Evolutionary conservation across 92 coral and sea anemone species (phyloP).

Genomic region (Epizoanthus ramosus): DNA sequence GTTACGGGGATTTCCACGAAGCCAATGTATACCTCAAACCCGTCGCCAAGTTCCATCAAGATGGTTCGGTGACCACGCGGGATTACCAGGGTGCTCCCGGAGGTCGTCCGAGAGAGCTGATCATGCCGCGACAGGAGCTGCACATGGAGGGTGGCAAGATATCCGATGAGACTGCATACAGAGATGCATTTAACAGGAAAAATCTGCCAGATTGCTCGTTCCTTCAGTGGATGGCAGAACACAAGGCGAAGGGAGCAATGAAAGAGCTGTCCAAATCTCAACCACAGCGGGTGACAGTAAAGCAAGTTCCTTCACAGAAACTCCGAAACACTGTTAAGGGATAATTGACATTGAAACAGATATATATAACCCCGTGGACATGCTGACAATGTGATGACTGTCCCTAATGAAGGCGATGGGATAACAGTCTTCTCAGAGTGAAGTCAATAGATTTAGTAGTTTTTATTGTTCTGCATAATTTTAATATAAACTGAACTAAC

Average conservation of each 20-base stretch:
- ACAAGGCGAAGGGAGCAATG: constrained; percentile 58
- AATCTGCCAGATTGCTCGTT: constrained; percentile 74
- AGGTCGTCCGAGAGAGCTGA: constrained; percentile 80
- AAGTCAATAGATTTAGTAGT: too few relatives aligned
- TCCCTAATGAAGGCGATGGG: too few relatives aligned
- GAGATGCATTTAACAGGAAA: constrained; percentile 69
- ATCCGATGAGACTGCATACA: constrained; percentile 68
- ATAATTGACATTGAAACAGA: too few relatives aligned
- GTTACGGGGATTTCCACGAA: constrained; percentile 95
- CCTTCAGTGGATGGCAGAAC: constrained; percentile 72
- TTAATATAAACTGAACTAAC: too few relatives aligned
- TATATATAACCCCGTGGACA: too few relatives aligned
- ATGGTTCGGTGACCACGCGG: constrained; percentile 88
- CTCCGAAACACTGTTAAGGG: too few relatives aligned
- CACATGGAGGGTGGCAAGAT: constrained; percentile 57
- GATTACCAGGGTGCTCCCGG: constrained; percentile 88
- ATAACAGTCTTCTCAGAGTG: too few relatives aligned
- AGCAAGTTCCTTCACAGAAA: too few relatives aligned
- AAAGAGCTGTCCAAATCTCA: not conserved
- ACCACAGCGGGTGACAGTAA: too few relatives aligned
- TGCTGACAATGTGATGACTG: too few relatives aligned
- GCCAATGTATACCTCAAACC: constrained; percentile 83
- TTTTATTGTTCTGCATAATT: too few relatives aligned
- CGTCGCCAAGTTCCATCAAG: constrained; percentile 78
- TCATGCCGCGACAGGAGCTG: constrained; percentile 72